Conservation (phyloP, 2,113 vertebrate species). For the Halichoerus grypus region DNA sequence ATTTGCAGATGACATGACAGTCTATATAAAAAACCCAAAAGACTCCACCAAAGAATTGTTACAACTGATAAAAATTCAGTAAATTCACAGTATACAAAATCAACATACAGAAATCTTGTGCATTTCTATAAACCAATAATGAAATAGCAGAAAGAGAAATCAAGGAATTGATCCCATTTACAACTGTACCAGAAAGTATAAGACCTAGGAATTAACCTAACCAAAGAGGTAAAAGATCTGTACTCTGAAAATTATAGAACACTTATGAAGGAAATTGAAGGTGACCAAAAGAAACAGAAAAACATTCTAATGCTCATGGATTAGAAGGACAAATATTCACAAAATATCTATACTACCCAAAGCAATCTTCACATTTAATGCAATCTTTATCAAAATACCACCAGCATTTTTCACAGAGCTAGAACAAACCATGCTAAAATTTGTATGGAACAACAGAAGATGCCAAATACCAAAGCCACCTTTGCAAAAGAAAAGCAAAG, state of each 20-base stretch:
- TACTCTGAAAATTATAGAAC: not conserved
- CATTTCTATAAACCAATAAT: no score
- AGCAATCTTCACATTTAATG: not conserved
- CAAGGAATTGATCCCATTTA: not conserved
- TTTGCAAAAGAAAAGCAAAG: no score
- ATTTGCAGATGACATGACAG: no score
- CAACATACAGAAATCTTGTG: no score
- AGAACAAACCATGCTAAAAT: not conserved
- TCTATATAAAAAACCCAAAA: no score
- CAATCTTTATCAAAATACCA: not conserved
- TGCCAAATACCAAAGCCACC: no score
- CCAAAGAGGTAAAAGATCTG: not conserved
- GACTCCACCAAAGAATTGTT: no score
- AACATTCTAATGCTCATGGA: not conserved
- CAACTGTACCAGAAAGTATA: not conserved
- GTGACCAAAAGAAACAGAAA: not conserved
- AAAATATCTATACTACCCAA: not conserved
- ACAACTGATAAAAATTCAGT: no score
- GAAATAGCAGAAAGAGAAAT: not conserved
- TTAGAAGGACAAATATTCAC: not conserved
- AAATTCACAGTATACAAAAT: no score
- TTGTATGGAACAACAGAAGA: not conserved
- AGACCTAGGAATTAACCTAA: not conserved
- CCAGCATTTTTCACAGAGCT: not conserved
- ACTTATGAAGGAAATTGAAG: not conserved